phyloP scores from a whole-genome alignment of 1,140 invertebrate species.

The Tachypleus tridentatus region DNA sequence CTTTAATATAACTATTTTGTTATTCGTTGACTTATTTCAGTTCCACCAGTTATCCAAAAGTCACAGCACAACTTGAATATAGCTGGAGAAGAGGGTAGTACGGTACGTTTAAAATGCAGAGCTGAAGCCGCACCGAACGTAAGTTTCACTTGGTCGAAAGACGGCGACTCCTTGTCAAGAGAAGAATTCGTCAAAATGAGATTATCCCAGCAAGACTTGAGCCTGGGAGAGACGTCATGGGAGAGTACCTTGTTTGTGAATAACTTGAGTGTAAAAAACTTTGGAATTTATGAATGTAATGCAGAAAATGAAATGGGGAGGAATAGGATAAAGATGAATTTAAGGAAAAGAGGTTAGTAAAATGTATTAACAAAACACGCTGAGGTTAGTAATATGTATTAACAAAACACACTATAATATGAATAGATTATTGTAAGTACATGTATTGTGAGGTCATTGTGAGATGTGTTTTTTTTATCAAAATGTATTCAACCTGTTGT shows the following conservation, averaged over 20 bases:
- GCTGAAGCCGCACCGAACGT: constrained; percentile 67
- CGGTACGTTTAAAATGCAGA: constrained; percentile 64
- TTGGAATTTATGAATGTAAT: constrained; percentile 76
- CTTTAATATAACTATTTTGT: too few species aligned
- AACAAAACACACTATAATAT: too few species aligned
- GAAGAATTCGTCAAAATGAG: constrained; percentile 29
- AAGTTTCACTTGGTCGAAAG: constrained; percentile 66
- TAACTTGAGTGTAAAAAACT: constrained; percentile 70
- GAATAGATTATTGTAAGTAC: too few species aligned
- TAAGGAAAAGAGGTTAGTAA: too few species aligned
- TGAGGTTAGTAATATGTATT: too few species aligned
- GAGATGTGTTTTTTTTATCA: too few species aligned
- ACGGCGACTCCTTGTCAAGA: constrained; percentile 47
- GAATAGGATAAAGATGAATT: too few species aligned
- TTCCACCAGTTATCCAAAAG: constrained; percentile 75
- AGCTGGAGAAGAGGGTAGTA: constrained; percentile 70
- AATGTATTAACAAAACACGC: too few species aligned
- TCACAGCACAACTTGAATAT: constrained; percentile 66
- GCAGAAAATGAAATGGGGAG: constrained; percentile 73
- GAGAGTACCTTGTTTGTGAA: constrained; percentile 66
- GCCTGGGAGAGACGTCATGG: constrained; percentile 31
- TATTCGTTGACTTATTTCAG: constrained; percentile 36
- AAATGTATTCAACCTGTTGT: too few species aligned
- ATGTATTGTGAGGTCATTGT: too few species aligned
- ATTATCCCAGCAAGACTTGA: too few species aligned